phyloP scores from a whole-genome alignment of 2,888 invertebrate genomes.

The Parnassius glacialis region DNA sequence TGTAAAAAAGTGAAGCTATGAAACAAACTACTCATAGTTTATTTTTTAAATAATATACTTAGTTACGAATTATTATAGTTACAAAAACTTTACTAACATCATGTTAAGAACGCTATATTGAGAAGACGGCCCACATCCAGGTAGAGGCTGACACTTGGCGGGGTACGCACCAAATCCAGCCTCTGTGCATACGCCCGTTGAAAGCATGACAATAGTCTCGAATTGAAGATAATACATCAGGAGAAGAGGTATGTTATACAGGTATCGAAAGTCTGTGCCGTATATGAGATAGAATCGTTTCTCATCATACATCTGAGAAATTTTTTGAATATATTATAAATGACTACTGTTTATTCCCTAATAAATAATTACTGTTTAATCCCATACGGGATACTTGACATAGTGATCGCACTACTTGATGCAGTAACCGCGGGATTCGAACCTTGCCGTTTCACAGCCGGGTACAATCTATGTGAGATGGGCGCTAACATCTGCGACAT shows the following conservation, averaged over 20 bases:
- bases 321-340: neutral
- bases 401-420: no score
- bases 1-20: no score
- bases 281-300: slow-evolving; percentile 83
- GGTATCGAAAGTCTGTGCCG: slow-evolving; percentile 85
- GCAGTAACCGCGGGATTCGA: no score
- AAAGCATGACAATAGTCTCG: slow-evolving; percentile 88
- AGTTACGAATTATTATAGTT: no score
- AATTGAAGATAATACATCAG: slow-evolving; percentile 87
- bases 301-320: slow-evolving; percentile 84
- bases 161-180: slow-evolving; percentile 94
- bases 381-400: no score
- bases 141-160: slow-evolving; percentile 78
- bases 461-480: no score
- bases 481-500: no score
- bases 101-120: slow-evolving; percentile 62
- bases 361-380: no score
- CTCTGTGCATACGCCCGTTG: slow-evolving; percentile 91
- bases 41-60: no score
- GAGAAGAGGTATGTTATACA: slow-evolving; percentile 90
- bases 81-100: slow-evolving; percentile 41
- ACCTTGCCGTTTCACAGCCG: no score
- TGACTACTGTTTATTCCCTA: no score
- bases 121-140: slow-evolving; percentile 89
- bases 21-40: no score